Percentiles rank a stretch among this genome's conserved stretches.
Conservation (phyloP, 53 echinoderm and acorn worm genomes). For the Temnopleurus reevesii region DNA sequence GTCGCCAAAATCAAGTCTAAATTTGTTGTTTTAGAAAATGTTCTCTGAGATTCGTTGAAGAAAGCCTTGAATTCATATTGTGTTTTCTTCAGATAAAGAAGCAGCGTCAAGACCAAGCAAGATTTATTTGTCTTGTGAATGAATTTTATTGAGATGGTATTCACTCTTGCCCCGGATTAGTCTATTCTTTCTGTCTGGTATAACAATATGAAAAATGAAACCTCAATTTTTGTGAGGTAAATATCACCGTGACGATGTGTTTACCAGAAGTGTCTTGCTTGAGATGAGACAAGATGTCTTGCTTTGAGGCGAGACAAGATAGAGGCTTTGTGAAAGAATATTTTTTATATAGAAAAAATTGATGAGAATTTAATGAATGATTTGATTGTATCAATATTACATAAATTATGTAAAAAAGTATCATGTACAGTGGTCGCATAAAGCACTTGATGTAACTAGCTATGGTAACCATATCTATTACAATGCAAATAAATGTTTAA, state of each 20-base stretch:
- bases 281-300: background rate
- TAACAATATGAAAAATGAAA: background rate
- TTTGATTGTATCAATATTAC: slow-evolving; percentile 42
- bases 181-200: background rate
- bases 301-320: background rate
- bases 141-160: background rate
- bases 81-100: no score
- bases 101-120: no score
- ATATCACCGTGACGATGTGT: slow-evolving; percentile 28
- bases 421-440: slow-evolving; percentile 52
- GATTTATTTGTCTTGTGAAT: background rate
- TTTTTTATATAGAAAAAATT: slow-evolving; percentile 48
- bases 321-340: slow-evolving; percentile 27
- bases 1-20: no score
- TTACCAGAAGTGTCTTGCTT: slow-evolving; percentile 25
- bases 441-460: slow-evolving; percentile 48
- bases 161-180: background rate
- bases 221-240: background rate
- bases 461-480: slow-evolving; percentile 48
- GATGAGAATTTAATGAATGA: slow-evolving; percentile 47
- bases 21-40: no score
- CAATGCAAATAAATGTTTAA: slow-evolving; percentile 52
- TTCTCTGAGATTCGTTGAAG: background rate
- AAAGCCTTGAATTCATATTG: no score
- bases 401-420: slow-evolving; percentile 36